Evolutionary conservation across 1,140 invertebrate genomes (phyloP), one percentile per base, ranked within the genome.

Genomic region (Pygmarrhopalites habei): DNA sequence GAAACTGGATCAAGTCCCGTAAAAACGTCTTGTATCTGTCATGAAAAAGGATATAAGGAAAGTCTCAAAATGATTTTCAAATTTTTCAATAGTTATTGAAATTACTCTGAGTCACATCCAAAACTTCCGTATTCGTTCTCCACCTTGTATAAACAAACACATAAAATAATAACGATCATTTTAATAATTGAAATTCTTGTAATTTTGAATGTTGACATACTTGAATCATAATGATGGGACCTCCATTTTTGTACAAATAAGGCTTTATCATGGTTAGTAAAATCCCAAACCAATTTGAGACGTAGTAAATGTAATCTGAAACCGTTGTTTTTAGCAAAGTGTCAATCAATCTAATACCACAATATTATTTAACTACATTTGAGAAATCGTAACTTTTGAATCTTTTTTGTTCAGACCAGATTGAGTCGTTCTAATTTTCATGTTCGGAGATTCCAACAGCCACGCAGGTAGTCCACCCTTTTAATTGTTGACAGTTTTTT

Each of bases 51-150:
- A n/a, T n/a, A n/a, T n/a, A n/a, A n/a, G n/a, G n/a, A n/a, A n/a
- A n/a, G n/a, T n/a, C n/a, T n/a, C n/a, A n/a, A n/a, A n/a, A n/a
- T n/a, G n/a, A n/a, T n/a, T n/a, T n/a, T n/a, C n/a, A n/a, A n/a
- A n/a, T n/a, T n/a, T n/a, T n/a, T n/a, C n/a, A n/a, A n/a, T n/a
- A n/a, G n/a, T n/a, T n/a, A n/a, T n/a, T n/a, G n/a, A n/a, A n/a
- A n/a, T n/a, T n/a, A n/a, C n/a, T n/a, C n/a, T n/a, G n/a, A n/a
- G n/a, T n/a, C n/a, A 15, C 57, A 23, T 7, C 83, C 82, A 72
- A 85, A 92, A 70, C 87, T 90, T 15, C 92, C 92, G 72, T 94
- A 95, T 75, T 95, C 46, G 23, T 49, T 49, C 23, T 49, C 46
- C 23, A 49, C 46, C 46, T 49, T 19, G 7, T 10, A 10, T 10